Evolutionary conservation across 2,113 vertebrate genomes (phyloP).

Genomic region (Upupa epops): DNA sequence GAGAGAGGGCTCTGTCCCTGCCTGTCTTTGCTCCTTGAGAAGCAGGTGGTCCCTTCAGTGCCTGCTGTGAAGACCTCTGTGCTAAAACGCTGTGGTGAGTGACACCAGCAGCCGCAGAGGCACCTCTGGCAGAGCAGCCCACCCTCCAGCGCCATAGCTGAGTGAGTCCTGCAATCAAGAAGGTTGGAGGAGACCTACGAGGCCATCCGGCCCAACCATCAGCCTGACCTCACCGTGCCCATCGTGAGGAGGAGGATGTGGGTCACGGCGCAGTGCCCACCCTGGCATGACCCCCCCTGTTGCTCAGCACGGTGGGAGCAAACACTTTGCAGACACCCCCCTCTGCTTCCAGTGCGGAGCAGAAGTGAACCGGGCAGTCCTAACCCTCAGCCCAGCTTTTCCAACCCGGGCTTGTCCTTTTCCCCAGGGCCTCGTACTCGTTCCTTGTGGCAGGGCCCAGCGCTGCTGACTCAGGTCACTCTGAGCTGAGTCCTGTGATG

Average conservation of each 20-base stretch:
- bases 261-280: not conserved
- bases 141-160: not conserved
- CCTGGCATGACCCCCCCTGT: too few species aligned
- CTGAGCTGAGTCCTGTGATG: not conserved
- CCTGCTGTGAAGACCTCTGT: rapidly evolving
- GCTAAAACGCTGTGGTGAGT: not conserved
- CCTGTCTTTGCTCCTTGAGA: not conserved
- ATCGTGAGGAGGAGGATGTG: not conserved
- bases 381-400: rapidly evolving
- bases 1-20: not conserved
- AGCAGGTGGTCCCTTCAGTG: too few species aligned
- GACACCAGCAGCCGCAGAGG: not conserved
- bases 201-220: too few species aligned
- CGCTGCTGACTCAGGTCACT: not conserved
- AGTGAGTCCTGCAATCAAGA: too few species aligned
- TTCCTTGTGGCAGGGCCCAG: not conserved
- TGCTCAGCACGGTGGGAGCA: not conserved
- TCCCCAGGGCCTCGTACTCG: not conserved
- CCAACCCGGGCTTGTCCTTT: not conserved
- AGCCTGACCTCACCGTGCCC: too few species aligned
- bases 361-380: not conserved
- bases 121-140: not conserved
- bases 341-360: not conserved
- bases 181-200: too few species aligned
- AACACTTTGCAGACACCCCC: not conserved